Base-by-base conservation (phyloP, 2,888 invertebrate species). In the Drosophila peninsularis region DNA sequence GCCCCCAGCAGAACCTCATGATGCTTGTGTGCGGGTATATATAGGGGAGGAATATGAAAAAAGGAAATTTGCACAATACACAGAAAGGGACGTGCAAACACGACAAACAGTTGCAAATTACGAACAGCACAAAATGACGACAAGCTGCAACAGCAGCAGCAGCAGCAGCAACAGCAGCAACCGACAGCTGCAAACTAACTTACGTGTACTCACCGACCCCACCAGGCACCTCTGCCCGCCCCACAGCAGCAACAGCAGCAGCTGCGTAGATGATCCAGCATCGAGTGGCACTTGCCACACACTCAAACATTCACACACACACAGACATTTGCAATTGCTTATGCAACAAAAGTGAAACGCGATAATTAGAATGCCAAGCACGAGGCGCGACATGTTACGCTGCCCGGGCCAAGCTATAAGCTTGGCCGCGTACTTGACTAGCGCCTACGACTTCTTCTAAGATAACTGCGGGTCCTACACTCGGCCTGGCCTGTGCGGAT, bases 291-390 rank as follows among this genome's bases (percentile, higher is more conserved):
- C 71, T 74, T 75, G 76, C 57, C 44, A 65, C 65, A 68, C 60
- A 55, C 54, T 41, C 14, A 14, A 41, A 54, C 17, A 19, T 56
- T 9, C 58, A 54, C 39, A 53, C 49, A 52, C 52, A 50, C 36
- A 49, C 47, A 53, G 36, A 41, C 53, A 52, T 24, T 57, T 54
- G 55, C 62, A 42, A 44, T 30, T 69, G 68, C 52, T 64, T 75
- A 69, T 72, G 77, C 73, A 75, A 74, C 71, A 64, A 17, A 42
- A 64, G 70, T 50, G 72, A 71, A 75, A 77, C 64, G 67, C 65
- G 62, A 79, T 89, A 87, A 87, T 89, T 88, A 87, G 82, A 87
- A 88, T 81, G 85, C 76, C 75, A 71, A 79, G 75, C 69, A 73
- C 45, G 68, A 71, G 63, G 45, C 70, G 75, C 76, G 73, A 65